A percentile compares a stretch with the other conserved stretches of the same genome.
Conservation (phyloP, 92 coral and sea anemone genomes). For the Actinostola sp. region DNA sequence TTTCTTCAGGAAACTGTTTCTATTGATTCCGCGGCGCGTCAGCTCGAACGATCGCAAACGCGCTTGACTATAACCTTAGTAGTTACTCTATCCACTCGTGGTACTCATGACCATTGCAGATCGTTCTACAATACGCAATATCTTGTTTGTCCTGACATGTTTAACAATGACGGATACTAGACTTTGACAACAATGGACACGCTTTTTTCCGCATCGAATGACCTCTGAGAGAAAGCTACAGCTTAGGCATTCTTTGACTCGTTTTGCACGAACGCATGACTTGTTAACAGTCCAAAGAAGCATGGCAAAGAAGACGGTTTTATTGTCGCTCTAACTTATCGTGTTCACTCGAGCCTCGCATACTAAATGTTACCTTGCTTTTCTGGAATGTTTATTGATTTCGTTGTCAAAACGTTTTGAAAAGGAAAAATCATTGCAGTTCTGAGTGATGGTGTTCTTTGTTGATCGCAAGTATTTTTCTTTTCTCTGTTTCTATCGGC, state of each 20-base stretch:
- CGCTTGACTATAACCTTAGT: too few relatives aligned
- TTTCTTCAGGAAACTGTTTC: too few relatives aligned
- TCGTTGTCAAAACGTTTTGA: background rate
- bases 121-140: slow-evolving; percentile 44
- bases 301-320: background rate
- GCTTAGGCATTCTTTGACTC: too few relatives aligned
- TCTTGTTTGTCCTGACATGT: slow-evolving; percentile 13
- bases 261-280: slow-evolving; percentile 11
- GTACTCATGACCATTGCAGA: slow-evolving; percentile 29
- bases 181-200: slow-evolving; percentile 4
- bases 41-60: background rate
- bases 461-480: background rate
- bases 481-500: background rate
- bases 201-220: slow-evolving; percentile 1
- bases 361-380: too few relatives aligned
- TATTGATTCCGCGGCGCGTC: background rate
- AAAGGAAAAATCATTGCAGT: background rate
- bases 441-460: background rate
- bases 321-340: too few relatives aligned
- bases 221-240: too few relatives aligned
- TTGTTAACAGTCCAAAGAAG: too few relatives aligned
- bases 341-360: too few relatives aligned
- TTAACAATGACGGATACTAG: background rate
- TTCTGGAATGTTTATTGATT: too few relatives aligned
- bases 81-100: too few relatives aligned